These are phyloP conservation scores for Eucera pruinosa DNA, from an alignment of 2,888 invertebrate species.

Conservation along the genomic window DNA sequence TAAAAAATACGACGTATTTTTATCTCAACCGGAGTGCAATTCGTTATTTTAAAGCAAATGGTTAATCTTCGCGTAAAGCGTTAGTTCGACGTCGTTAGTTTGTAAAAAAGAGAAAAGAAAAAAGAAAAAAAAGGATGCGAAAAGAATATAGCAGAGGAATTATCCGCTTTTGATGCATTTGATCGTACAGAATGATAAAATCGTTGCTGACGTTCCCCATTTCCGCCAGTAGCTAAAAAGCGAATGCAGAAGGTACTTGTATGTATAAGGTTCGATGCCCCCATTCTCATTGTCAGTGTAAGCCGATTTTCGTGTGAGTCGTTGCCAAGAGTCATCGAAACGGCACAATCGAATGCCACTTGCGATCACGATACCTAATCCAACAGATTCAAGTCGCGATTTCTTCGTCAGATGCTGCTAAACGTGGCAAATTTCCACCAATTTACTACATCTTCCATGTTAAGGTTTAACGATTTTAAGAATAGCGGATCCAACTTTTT, in stretches of 20 bases:
- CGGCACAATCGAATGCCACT: constrained; percentile 16
- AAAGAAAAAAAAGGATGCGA: too few species aligned
- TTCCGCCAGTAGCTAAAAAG: background rate
- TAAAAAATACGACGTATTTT: too few species aligned
- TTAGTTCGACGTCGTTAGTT: background rate
- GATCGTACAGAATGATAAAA: constrained; percentile 1
- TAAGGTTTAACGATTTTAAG: too few species aligned
- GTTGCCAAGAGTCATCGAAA: constrained; percentile 28
- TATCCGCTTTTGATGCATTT: background rate
- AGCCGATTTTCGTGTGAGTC: constrained; percentile 23
- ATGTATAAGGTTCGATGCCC: constrained; percentile 14
- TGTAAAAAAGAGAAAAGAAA: background rate
- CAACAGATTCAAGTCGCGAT: constrained; percentile 3
- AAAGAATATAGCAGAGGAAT: background rate
- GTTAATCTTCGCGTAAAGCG: too few species aligned
- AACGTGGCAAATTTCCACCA: background rate
- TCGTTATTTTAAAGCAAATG: too few species aligned
- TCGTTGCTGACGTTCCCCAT: background rate
- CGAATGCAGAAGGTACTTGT: constrained; percentile 7
- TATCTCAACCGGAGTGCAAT: too few species aligned
- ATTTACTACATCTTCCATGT: too few species aligned
- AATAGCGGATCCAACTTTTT: too few species aligned
- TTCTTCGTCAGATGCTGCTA: background rate
- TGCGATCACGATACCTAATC: constrained; percentile 12
- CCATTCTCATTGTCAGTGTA: constrained; percentile 11